A percentile compares a stretch with the other conserved stretches of the same genome.
Evolutionary conservation across 2,797 vertebrate species (phyloP).

Genomic region (Lycodopsis pacificus): DNA sequence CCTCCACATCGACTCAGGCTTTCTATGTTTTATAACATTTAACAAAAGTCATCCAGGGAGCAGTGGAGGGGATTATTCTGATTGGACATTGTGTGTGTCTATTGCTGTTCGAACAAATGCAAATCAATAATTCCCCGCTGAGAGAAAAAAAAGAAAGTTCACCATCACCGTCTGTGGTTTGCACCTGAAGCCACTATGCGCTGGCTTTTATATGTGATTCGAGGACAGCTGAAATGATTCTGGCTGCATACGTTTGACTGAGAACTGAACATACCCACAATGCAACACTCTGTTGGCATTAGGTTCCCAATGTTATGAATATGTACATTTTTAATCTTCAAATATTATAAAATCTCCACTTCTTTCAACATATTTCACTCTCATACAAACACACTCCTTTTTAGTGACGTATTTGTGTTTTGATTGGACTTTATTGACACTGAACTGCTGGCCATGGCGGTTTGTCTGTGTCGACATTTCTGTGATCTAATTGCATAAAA

Average conservation of each 20-base stretch:
- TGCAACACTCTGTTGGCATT: too few relatives aligned
- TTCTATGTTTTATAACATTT: neutral
- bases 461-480: too few relatives aligned
- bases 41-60: conserved; percentile 10
- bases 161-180: too few relatives aligned
- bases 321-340: too few relatives aligned
- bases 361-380: too few relatives aligned
- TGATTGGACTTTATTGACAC: too few relatives aligned
- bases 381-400: too few relatives aligned
- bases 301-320: too few relatives aligned
- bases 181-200: neutral
- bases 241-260: neutral
- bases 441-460: too few relatives aligned
- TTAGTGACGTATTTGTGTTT: too few relatives aligned
- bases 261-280: too few relatives aligned
- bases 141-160: neutral
- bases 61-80: neutral
- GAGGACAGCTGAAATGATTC: neutral
- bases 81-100: neutral
- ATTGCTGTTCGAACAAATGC: conserved; percentile 7
- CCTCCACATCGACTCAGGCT: conserved; percentile 5
- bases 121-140: neutral
- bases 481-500: neutral
- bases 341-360: too few relatives aligned
- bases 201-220: neutral